Base-by-base conservation (phyloP, 2,888 invertebrate genomes). In the Noctua fimbriata region DNA sequence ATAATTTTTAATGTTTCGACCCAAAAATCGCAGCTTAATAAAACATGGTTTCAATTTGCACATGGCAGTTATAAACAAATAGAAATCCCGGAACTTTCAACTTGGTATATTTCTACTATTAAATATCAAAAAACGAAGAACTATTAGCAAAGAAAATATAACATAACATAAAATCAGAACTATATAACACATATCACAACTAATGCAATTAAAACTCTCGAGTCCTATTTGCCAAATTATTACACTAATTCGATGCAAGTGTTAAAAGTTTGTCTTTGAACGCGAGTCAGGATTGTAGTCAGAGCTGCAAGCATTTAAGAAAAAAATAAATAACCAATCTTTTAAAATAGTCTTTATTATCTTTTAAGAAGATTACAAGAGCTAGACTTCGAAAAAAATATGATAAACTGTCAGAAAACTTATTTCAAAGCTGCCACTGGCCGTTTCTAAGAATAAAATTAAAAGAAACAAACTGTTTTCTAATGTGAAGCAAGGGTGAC, bases 391-490 rank as follows among this genome's bases (percentile, higher is more conserved):
- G 2, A 66, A 79, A 44, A 28, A 47, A 36, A 36, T 49, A 41
- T 14, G 6, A 18, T 21, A 49, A 67, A 55, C 55, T 24, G n/a
- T 18, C 44, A 18, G 16, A 24, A 55, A 81, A 67, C 47, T 63
- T 55, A 81, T 73, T 69, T 32, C 1, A 9, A 21, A 21, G 52
- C 28, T 55, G 73, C 60, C 73, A 63, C 24, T 36, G 21, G 12
- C 55, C 28, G 10, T n/a, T 65, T 60, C 24, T 16, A 44, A 41
- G 24, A 69, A 32, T 44, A 52, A n/a, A 21, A 71, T 52, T 44
- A 41, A 36, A 65, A 44, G 1, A 24, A 16, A 4, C 21, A 21
- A 79, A 66, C 32, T 16, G 12, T 7, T 79, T n/a, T 49, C n/a
- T 44, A 7, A 24, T 32, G 14, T 41, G 41, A 58, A 28, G 28